Evolutionary conservation across 2,797 vertebrate genomes (phyloP), one percentile per base, ranked within the genome.

Genomic region (Macropus fuliginosus): DNA sequence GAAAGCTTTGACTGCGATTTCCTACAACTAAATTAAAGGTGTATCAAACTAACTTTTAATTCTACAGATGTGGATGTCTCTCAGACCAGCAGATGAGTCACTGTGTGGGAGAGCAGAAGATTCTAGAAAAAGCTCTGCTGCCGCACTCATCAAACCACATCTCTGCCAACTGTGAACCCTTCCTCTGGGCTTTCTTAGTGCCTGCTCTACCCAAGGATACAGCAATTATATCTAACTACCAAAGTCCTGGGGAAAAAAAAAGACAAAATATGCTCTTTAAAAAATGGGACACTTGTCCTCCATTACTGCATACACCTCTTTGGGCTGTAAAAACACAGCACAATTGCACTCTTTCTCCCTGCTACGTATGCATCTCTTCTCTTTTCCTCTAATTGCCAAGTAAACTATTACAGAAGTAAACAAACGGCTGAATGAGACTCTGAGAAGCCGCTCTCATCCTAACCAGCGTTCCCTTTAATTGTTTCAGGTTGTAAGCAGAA

Each of bases 181-280:
- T 92, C 89, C 74, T 29, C 92, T 94, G 91, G 92, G 62, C 92
- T 96, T 95, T 96, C 94, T 95, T 93, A 40, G 9, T 55, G 93
- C 92, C 95, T 57, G n/a, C 95, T 93, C 40, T 96, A 96, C 92
- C 92, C 94, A 94, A 90, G 54, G 93, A 95, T 96, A 29, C 54
- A 57, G 91, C 96, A 96, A 96, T 96, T 96, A 95, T 81, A 74
- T 93, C 24, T 97, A 96, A 96, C 93, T 97, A 97, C 94, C 95
- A 95, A 90, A 94, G 55, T 74, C 94, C 91, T 96, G 91, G 92
- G 87, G 90, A 46, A 92, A 90, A 74, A 95, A 95, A 94, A 94
- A 98, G 94, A 91, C 91, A 95, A 57, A 95, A 56, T 97, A 97
- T 96, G 95, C 94, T 96, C 90, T 97, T 87, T 87, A 24, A 95